phyloP scores from a whole-genome alignment of 2,888 invertebrate species.

The Phania funesta region DNA sequence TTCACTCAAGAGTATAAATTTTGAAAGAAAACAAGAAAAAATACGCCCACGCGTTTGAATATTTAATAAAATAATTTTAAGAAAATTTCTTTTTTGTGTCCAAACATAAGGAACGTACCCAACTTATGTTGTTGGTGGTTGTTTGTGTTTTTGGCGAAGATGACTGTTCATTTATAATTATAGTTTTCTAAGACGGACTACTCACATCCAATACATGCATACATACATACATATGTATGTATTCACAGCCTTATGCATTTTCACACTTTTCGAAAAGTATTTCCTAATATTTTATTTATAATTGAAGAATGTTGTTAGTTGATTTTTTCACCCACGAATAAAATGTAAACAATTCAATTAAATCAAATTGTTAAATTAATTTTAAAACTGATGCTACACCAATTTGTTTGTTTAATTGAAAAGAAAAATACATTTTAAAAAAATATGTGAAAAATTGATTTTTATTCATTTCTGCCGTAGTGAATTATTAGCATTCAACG shows the following conservation, averaged over 20 bases:
- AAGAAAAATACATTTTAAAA: too few relatives aligned
- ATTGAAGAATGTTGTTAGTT: slow-evolving; percentile 10
- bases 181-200: slow-evolving; percentile 26
- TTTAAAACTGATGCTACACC: slow-evolving; percentile 22
- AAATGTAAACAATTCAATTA: background rate
- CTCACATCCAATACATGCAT: too few relatives aligned
- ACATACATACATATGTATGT: background rate
- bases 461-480: too few relatives aligned
- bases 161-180: slow-evolving; percentile 63
- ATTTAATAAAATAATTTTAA: slow-evolving; percentile 14
- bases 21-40: slow-evolving; percentile 6
- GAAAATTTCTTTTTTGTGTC: slow-evolving; percentile 36
- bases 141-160: slow-evolving; percentile 8
- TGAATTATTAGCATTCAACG: too few relatives aligned
- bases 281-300: background rate
- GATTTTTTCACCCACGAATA: too few relatives aligned
- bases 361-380: background rate
- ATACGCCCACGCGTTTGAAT: slow-evolving; percentile 54
- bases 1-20: slow-evolving; percentile 43
- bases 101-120: slow-evolving; percentile 36
- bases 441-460: too few relatives aligned
- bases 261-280: slow-evolving; percentile 14
- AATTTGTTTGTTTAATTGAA: too few relatives aligned
- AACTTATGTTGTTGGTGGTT: background rate
- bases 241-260: too few relatives aligned